Evolutionary conservation across 2,888 invertebrate species (phyloP), one percentile per base, ranked within the genome.

Genomic region (Chymomyza caudatula): DNA sequence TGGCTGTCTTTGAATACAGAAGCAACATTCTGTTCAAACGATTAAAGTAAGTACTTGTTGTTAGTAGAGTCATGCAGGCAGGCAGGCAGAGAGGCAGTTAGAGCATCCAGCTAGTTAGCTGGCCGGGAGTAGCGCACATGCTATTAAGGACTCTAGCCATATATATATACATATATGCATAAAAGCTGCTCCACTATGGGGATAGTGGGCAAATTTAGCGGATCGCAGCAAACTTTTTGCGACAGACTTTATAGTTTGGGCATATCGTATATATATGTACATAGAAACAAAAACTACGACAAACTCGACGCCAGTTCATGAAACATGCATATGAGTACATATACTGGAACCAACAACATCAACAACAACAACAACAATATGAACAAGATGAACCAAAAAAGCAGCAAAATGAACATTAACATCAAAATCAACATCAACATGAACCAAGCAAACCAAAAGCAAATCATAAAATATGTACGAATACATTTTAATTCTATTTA

Each of bases 381-480:
- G 5, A 17, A 11, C 44, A 47, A 2, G 2, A 43, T 11, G 43
- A 43, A 43, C n/a, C n/a, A n/a, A n/a, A 4, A 15, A 43, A 47
- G 29, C 44, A 47, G 44, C 17, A 22, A 22, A 20, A 51, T 13
- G 8, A 20, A 51, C 4, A 51, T 51, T 20, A 51, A 22, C 53
- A 15, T 13, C 53, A 53, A 25, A 22, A 22, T 53, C 53, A 20
- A 4, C 11, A 22, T 53, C 53, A 20, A 4, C 11, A 23, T 20
- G 22, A 22, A 23, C 0, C 11, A 25, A 23, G 44, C 3, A 17
- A 17, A 15, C n/a, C n/a, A 17, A 57, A 67, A 63, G 60, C 59
- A 80, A 85, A 78, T 84, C 44, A 84, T 81, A 81, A 78, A 75
- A 80, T 80, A 69, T 86, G 86, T 85, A 78, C 84, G 71, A 47